Base-by-base conservation (phyloP, 2,888 invertebrate species). In the Pandemis cinnamomeana region DNA sequence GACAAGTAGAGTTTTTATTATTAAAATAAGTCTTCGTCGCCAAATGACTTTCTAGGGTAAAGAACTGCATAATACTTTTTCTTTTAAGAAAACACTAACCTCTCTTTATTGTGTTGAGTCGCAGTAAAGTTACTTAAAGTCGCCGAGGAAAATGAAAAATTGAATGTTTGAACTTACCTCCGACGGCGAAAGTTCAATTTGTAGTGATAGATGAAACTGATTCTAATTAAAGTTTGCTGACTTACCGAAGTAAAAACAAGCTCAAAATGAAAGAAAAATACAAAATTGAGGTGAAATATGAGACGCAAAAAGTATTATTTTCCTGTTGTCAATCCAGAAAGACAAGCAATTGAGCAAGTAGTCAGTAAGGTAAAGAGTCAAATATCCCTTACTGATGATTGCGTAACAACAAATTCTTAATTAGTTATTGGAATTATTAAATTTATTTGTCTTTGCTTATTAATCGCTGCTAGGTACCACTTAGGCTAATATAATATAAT, bases 31-130 rank as follows among this genome's bases (percentile, higher is more conserved):
- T 55, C 53, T 55, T 15, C 20, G 55, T 55, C 58, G 27, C 11
- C 11, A 27, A 5, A 7, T 27, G 10, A 27, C 10, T 58, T 58
- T 58, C 5, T 10, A 27, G 27, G 11, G 27, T 10, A 41, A 61
- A 61, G n/a, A 61, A 61, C 42, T n/a, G n/a, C 42, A n/a, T n/a
- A 27, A 41, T 41, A 27, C 42, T 61, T 36, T 42, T 42, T 13
- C 10, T 61, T 61, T 20, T 11, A 58, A 61, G 61, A 41, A 42
- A 41, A 61, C 61, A 61, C 42, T 61, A 61, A 41, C 61, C 61
- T 61, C 27, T 27, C 58, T 42, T 42, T 61, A 61, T 42, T 61
- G 42, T 36, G n/a, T 41, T 7, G 61, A 36, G 41, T 41, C 8
- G n/a, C 61, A 61, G 58, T 27, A 27, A 61, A 67, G 27, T 58